Evolutionary conservation across 2,797 vertebrate genomes (phyloP).

Genomic region (Knipowitschia caucasica): DNA sequence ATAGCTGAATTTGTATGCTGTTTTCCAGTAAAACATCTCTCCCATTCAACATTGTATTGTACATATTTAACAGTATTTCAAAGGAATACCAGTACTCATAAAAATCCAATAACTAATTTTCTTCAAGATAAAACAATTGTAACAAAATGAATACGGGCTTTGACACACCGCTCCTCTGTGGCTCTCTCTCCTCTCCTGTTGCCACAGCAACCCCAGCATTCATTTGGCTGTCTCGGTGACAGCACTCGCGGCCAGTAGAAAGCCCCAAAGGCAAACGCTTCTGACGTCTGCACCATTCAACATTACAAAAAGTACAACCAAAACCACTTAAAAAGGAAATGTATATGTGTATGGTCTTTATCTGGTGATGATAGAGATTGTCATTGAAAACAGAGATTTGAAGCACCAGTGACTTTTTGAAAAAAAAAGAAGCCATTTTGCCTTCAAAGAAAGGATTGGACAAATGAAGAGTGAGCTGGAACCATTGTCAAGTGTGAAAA

Average conservation of each 20-base stretch:
- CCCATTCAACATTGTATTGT: too few species aligned
- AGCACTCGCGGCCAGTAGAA: conserved; percentile 61
- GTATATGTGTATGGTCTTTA: too few species aligned
- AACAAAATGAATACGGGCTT: background rate
- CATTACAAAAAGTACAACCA: background rate
- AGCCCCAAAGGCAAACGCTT: conserved; percentile 15
- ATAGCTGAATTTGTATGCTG: too few species aligned
- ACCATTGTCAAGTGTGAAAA: background rate
- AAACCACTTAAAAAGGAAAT: background rate
- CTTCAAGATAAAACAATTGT: background rate
- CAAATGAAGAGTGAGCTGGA: background rate
- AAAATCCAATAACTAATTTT: background rate
- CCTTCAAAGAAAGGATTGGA: background rate
- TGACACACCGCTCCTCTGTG: conserved; percentile 24
- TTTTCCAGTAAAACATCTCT: too few species aligned
- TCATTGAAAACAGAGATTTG: background rate
- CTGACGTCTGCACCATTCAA: conserved; percentile 16
- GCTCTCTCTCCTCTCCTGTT: conserved; percentile 61
- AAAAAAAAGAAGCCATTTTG: conserved; percentile 2
- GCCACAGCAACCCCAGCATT: conserved; percentile 75
- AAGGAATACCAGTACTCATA: background rate
- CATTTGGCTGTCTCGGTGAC: conserved; percentile 53
- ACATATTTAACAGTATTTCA: too few species aligned
- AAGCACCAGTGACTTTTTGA: background rate
- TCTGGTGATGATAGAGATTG: too few species aligned